Percentiles rank a stretch among this genome's conserved stretches.
phyloP scores from a whole-genome alignment of 2,888 invertebrate genomes.

The Eumacrocentrus americanus region DNA sequence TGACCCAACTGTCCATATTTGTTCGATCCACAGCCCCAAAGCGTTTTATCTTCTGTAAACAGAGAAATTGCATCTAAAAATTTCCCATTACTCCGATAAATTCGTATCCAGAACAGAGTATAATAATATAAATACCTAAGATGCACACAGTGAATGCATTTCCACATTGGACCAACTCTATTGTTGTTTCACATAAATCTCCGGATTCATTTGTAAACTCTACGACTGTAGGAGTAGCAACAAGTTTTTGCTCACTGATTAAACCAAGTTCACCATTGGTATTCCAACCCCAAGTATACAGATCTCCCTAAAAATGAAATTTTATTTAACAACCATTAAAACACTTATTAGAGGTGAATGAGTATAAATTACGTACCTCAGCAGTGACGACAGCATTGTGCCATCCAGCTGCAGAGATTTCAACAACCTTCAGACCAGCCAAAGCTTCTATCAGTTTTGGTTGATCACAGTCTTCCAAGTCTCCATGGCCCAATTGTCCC shows the following conservation, averaged over 20 bases:
- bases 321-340: not conserved
- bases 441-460: slow-evolving; percentile 76
- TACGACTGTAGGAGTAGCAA: slow-evolving; percentile 64
- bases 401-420: slow-evolving; percentile 85
- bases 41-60: slow-evolving; percentile 66
- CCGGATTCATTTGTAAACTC: slow-evolving; percentile 57
- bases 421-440: slow-evolving; percentile 73
- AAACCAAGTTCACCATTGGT: slow-evolving; percentile 84
- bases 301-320: slow-evolving; percentile 68
- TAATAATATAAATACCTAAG: not conserved
- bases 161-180: slow-evolving; percentile 73
- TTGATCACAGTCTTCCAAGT: slow-evolving; percentile 67
- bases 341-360: not conserved
- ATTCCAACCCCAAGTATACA: slow-evolving; percentile 94
- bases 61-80: not conserved
- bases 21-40: slow-evolving; percentile 83
- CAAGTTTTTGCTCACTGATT: slow-evolving; percentile 58
- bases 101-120: no score
- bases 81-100: no score
- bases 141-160: slow-evolving; percentile 73
- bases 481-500: slow-evolving; percentile 86
- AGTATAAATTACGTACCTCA: slow-evolving; percentile 49
- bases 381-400: slow-evolving; percentile 80
- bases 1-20: slow-evolving; percentile 79
- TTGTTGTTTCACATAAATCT: slow-evolving; percentile 50